phyloP scores from a whole-genome alignment of 2,888 invertebrate genomes.

The Acleris literana region DNA sequence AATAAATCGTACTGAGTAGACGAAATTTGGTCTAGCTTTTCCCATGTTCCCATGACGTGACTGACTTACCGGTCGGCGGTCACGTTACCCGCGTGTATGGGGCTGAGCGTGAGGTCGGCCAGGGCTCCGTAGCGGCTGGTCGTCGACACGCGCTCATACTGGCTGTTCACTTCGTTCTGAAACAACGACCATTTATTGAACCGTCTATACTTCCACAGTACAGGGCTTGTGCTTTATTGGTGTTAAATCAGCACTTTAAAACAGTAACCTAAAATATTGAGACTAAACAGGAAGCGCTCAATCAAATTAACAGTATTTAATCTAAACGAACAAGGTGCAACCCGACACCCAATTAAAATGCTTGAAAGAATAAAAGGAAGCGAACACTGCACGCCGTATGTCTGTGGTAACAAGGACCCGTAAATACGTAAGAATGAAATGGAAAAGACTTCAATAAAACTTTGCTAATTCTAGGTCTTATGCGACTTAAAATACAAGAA shows the following conservation, averaged over 20 bases:
- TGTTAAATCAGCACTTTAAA: not conserved
- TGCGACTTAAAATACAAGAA: too few relatives aligned
- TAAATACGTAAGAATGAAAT: not conserved
- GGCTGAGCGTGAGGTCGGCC: constrained; percentile 72
- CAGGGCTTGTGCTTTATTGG: too few relatives aligned
- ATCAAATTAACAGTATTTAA: not conserved
- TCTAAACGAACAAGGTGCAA: too few relatives aligned
- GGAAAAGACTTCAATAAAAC: not conserved
- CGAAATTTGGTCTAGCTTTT: too few relatives aligned
- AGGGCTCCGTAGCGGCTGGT: constrained; percentile 64
- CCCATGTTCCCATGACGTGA: not conserved
- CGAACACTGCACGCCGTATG: too few relatives aligned
- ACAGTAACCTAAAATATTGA: not conserved
- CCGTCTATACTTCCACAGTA: too few relatives aligned
- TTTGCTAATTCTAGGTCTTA: too few relatives aligned
- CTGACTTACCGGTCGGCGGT: constrained; percentile 64
- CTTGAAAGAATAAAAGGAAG: too few relatives aligned
- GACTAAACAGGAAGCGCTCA: not conserved
- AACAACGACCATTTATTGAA: constrained; percentile 41
- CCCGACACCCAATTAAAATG: too few relatives aligned
- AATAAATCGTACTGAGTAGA: too few relatives aligned
- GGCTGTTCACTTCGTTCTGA: constrained; percentile 79
- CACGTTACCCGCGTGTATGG: constrained; percentile 66
- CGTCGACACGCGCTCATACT: constrained; percentile 77
- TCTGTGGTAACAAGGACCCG: not conserved